Base-by-base conservation (phyloP, 2,797 vertebrate species). In the Netta rufina region DNA sequence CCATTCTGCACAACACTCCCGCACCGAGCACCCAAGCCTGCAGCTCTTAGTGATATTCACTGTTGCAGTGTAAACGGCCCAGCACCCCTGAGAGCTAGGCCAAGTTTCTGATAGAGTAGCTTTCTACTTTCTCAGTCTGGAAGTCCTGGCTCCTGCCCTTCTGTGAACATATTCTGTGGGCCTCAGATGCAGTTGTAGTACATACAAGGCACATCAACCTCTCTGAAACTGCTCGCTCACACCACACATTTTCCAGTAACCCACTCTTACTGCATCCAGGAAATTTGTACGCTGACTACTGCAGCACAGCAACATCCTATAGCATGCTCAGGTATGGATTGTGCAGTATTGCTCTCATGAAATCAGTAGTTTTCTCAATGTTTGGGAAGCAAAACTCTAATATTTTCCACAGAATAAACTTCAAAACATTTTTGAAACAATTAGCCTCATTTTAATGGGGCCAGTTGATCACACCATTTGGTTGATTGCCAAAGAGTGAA, bases 251-350 rank as follows among this genome's bases (percentile, higher is more conserved):
- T 66, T 67, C 38, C 57, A 32, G 12, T 56, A 57, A 76, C 82
- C 7, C 13, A 7, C 4, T 49, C 72, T n/a, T 73, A 8, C 0
- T 6, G 53, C 17, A 9, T 5, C 24, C 32, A 57, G 16, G 38
- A 9, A 47, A 39, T 2, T 7, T 0, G 0, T 36, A 5, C 28
- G 32, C 24, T 38, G 21, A 33, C 33, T 24, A 7, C 51, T 16
- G 36, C n/a, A 49, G 30, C 33, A 19, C 1, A 58, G 24, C 32
- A 86, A 15, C 25, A 21, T 69, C 36, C 36, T 54, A 30, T 38
- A 71, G 36, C 36, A 54, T 28, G 17, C 21, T 71, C 38, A 57
- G 21, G 13, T 75, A 67, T 12, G 8, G 32, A 27, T 39, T 3
- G 1, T 13, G 45, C 21, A 8, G 12, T 16, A 19, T 5, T 38